These are phyloP conservation scores for Myanophis thanlyinensis DNA, from an alignment of 2,113 vertebrate species.

Conservation along the genomic window DNA sequence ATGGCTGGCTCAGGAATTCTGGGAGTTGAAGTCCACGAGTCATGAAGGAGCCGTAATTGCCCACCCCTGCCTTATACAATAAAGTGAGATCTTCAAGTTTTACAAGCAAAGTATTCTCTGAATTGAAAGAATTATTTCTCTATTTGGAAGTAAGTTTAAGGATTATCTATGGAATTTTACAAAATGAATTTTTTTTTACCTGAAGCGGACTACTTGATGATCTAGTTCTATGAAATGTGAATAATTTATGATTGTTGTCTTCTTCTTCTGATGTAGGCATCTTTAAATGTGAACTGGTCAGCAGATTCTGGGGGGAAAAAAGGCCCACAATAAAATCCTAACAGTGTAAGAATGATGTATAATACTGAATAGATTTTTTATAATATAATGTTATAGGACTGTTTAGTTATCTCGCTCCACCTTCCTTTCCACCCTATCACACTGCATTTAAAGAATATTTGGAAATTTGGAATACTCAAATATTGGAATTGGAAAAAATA, in stretches of 20 bases:
- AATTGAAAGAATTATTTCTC: conserved; percentile 2
- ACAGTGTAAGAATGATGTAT: background rate
- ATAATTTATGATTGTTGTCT: conserved; percentile 81
- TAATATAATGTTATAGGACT: background rate
- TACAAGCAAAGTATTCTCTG: background rate
- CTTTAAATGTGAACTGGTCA: conserved; percentile 90
- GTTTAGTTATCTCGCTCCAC: background rate
- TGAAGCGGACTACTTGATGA: conserved; percentile 83
- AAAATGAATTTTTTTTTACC: conserved; percentile 67
- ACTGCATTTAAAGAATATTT: background rate
- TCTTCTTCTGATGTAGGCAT: conserved; percentile 81
- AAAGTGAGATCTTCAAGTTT: background rate
- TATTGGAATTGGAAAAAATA: background rate
- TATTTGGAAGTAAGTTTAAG: conserved; percentile 2
- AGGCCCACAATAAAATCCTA: background rate
- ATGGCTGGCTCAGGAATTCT: too few species aligned
- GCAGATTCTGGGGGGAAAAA: conserved; percentile 78
- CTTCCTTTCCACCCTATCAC: background rate
- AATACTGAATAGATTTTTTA: background rate
- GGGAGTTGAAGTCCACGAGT: too few species aligned
- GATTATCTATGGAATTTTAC: conserved; percentile 1
- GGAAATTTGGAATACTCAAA: background rate
- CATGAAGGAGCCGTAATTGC: too few species aligned
- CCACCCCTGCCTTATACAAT: background rate
- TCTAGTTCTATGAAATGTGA: conserved; percentile 80